phyloP scores from a whole-genome alignment of 2,113 vertebrate genomes.

The Solenodon paradoxus region DNA sequence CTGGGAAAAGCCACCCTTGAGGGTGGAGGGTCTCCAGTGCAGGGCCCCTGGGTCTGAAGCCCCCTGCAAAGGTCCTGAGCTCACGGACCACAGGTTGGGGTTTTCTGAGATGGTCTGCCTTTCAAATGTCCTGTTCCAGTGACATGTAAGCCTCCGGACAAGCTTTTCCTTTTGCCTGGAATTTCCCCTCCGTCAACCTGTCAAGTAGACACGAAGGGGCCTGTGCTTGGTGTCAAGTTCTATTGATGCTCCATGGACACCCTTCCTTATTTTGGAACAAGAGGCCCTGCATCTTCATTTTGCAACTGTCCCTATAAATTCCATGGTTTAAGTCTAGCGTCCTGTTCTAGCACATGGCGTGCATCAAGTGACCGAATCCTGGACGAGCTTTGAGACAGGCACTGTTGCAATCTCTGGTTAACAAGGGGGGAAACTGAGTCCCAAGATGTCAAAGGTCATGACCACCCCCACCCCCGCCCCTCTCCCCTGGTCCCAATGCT shows the following conservation, averaged over 20 bases:
- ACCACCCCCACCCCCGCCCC: no score
- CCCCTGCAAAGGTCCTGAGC: background rate
- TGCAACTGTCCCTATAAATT: background rate
- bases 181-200: conserved; percentile 19
- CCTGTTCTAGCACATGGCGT: fast-evolving
- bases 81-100: background rate
- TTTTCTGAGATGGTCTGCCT: background rate
- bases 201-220: background rate
- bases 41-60: background rate
- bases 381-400: background rate
- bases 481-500: fast-evolving
- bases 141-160: background rate
- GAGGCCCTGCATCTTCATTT: background rate
- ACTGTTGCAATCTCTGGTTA: background rate
- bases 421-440: background rate
- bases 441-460: background rate
- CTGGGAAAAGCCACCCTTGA: background rate
- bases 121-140: background rate
- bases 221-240: background rate
- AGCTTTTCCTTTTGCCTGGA: conserved; percentile 8
- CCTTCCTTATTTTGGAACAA: background rate
- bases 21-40: background rate
- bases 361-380: fast-evolving
- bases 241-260: background rate
- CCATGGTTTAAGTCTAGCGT: fast-evolving